Percentiles rank a stretch among this genome's conserved stretches.
Conservation (phyloP, 1,140 invertebrate genomes). For the Meloidogyne exigua region DNA sequence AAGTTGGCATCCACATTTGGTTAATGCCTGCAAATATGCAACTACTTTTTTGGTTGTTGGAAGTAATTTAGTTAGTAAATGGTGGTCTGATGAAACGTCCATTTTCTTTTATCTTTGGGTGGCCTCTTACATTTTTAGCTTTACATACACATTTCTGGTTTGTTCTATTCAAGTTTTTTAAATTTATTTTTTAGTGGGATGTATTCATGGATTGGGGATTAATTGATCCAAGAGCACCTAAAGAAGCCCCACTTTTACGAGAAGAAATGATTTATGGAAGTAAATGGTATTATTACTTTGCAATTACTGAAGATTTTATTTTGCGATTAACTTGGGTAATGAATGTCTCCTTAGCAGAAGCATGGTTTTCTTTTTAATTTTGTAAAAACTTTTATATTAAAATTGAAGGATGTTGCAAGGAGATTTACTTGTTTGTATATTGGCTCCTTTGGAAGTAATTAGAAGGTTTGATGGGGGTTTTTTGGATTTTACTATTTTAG, state of each 20-base stretch:
- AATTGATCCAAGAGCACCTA: conserved; percentile 77
- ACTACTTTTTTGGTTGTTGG: conserved; percentile 89
- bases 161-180: conserved; percentile 67
- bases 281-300: conserved; percentile 86
- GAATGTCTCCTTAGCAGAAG: conserved; percentile 82
- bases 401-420: conserved; percentile 69
- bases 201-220: conserved; percentile 98
- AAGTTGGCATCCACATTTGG: conserved; percentile 86
- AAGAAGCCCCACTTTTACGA: conserved; percentile 72
- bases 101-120: conserved; percentile 62
- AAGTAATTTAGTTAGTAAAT: conserved; percentile 70
- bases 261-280: conserved; percentile 73
- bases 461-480: conserved; percentile 67
- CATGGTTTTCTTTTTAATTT: conserved; percentile 65
- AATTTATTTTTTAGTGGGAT: conserved; percentile 78
- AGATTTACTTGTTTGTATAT: conserved; percentile 83
- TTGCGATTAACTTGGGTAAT: conserved; percentile 85
- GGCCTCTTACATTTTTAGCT: conserved; percentile 57
- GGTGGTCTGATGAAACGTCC: conserved; percentile 40
- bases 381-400: not conserved
- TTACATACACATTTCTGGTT: conserved; percentile 76
- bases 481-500: not conserved
- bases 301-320: conserved; percentile 90
- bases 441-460: conserved; percentile 89
- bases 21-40: conserved; percentile 96